These are phyloP conservation scores for Heterotilapia buettikoferi DNA, from an alignment of 2,113 vertebrate genomes.

Conservation along the genomic window DNA sequence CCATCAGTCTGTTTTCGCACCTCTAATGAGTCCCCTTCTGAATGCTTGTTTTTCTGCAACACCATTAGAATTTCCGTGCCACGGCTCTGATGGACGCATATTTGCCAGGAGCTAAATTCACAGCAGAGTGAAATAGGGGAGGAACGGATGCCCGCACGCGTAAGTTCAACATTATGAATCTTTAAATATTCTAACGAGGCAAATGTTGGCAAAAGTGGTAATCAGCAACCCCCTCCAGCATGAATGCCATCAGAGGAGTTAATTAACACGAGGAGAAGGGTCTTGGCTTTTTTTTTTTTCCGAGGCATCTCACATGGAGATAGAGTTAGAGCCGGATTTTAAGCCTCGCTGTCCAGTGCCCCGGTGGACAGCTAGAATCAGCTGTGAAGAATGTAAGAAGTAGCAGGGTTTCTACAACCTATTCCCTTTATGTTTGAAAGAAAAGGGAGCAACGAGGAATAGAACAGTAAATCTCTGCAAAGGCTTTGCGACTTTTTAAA, in stretches of 20 bases:
- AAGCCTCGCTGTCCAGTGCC: background rate
- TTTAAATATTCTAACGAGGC: constrained; percentile 26
- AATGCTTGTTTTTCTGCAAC: constrained; percentile 40
- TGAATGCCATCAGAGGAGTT: constrained; percentile 39
- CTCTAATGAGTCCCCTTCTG: constrained; percentile 62
- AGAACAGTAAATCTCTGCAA: background rate
- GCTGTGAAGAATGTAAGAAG: background rate
- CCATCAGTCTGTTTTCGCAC: constrained; percentile 6
- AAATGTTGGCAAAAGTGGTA: constrained; percentile 5
- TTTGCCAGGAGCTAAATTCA: constrained; percentile 22
- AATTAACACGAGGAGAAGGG: constrained; percentile 33
- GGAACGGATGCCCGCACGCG: background rate
- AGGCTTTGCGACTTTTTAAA: background rate
- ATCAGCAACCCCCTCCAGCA: constrained; percentile 8
- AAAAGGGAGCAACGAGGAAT: background rate
- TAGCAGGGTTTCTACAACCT: background rate
- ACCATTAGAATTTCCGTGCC: constrained; percentile 8
- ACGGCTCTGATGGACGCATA: background rate
- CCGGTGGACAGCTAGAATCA: background rate
- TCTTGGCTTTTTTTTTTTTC: background rate
- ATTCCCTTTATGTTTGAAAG: background rate
- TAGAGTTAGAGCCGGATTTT: background rate
- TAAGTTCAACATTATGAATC: constrained; percentile 28
- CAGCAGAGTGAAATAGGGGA: background rate
- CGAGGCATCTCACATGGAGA: background rate